Evolutionary conservation across 2,888 invertebrate species (phyloP).

Genomic region (Taenaris catops): DNA sequence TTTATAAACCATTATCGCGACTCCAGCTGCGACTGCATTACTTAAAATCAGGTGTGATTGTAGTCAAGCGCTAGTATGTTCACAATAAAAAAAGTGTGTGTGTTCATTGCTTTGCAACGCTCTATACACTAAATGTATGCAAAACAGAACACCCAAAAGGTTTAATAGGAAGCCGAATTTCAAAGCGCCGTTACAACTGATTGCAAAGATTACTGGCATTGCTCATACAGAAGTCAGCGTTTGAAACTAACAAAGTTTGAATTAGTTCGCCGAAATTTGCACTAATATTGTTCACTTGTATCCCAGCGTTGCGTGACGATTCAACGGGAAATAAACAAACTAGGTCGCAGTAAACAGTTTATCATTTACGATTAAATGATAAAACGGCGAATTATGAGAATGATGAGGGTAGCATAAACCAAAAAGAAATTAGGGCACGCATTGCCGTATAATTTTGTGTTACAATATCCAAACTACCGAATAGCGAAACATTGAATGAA

Average conservation of each 20-base stretch:
- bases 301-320: constrained; percentile 46
- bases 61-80: no score
- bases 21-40: no score
- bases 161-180: no score
- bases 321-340: constrained; percentile 42
- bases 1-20: no score
- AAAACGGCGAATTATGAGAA: constrained; percentile 51
- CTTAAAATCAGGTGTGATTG: no score
- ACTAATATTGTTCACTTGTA: constrained; percentile 26
- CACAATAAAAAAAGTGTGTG: no score
- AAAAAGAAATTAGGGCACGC: constrained; percentile 18
- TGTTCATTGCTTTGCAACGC: no score
- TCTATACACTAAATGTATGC: no score
- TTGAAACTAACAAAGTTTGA: constrained; percentile 27
- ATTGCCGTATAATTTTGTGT: constrained; percentile 4
- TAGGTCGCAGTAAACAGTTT: constrained; percentile 56
- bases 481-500: no score
- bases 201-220: constrained; percentile 21
- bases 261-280: constrained; percentile 27
- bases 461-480: no score
- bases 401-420: constrained; percentile 17
- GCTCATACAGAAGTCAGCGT: constrained; percentile 19
- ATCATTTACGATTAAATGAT: constrained; percentile 57
- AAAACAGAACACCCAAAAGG: no score
- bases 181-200: constrained; percentile 3